phyloP scores from a whole-genome alignment of 2,888 invertebrate genomes.

The Epistrophella euchroma region DNA sequence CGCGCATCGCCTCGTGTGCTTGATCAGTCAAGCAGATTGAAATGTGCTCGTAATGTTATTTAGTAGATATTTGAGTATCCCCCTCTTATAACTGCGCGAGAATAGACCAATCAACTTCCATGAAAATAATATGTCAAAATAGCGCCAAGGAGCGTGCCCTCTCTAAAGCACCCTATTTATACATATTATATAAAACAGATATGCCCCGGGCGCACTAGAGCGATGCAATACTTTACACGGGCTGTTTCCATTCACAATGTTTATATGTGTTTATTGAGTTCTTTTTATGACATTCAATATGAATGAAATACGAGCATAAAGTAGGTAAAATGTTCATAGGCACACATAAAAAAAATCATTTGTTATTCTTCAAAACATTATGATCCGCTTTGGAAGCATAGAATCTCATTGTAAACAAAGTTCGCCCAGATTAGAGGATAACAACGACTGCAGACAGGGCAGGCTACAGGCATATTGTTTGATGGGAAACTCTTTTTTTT shows the following conservation, averaged over 20 bases:
- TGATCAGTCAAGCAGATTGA: constrained; percentile 50
- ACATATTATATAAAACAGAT: constrained; percentile 18
- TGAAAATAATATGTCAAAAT: constrained; percentile 72
- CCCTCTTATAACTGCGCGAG: constrained; percentile 29
- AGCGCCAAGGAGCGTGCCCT: constrained; percentile 75
- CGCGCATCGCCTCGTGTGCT: background rate
- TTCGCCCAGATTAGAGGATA: constrained; percentile 43
- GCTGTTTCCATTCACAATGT: constrained; percentile 42
- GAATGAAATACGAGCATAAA: constrained; percentile 44
- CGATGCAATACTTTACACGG: constrained; percentile 45
- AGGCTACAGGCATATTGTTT: constrained; percentile 8
- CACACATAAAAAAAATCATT: constrained; percentile 40
- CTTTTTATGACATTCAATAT: constrained; percentile 58
- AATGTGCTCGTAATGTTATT: constrained; percentile 45
- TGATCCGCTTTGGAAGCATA: constrained; percentile 68
- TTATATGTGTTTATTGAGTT: constrained; percentile 65
- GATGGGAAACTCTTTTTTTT: constrained; percentile 44
- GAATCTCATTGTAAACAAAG: constrained; percentile 61
- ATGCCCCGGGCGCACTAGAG: constrained; percentile 65
- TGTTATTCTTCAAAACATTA: constrained; percentile 70
- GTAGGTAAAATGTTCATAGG: constrained; percentile 26
- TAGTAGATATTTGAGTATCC: constrained; percentile 28
- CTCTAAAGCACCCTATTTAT: constrained; percentile 70
- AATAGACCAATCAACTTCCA: constrained; percentile 71
- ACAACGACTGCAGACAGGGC: constrained; percentile 18